Evolutionary conservation across 2,797 vertebrate species (phyloP), one percentile per base, ranked within the genome.

Genomic region (Gorsachius magnificus): DNA sequence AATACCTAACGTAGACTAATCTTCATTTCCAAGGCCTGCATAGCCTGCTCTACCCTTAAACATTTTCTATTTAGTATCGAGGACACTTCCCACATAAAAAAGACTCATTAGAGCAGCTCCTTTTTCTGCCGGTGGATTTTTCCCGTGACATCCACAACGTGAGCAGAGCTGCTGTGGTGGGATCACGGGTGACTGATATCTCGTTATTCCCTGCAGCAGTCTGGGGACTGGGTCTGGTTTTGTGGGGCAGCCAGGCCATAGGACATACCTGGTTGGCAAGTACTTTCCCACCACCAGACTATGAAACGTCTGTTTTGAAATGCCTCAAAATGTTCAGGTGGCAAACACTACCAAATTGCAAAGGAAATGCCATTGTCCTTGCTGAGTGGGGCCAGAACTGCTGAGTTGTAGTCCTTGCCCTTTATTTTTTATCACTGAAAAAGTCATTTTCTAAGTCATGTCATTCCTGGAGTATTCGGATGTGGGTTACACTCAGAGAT

Each of bases 131-230:
- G 0, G 20, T 22, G 2, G 43, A 60, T 64, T 87, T 89, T 77
- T 53, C 58, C 70, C 3, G 2, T 0, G 0, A 45, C 28, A 80
- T 45, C 45, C 48, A 53, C 0, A 3, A 7, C 3, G 2, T 35
- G 9, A 38, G 22, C 16, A 72, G 46, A 1, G 2, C 24, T 82
- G 61, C 12, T 69, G 50, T 18, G 35, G 7, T 76, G 72, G 58
- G 57, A 35, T n/a, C 58, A 22, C 0, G 4, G 54, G 35, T 60
- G 69, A 77, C 8, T 1, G 2, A 4, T 51, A 45, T 10, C 41
- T 69, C 9, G 10, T 10, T 7, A 9, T 24, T 60, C 25, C 65
- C 74, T 63, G 20, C 36, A 71, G 46, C 16, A 26, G 7, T 7
- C 14, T 54, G 12, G n/a, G 35, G 26, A 25, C 38, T 18, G 45